Evolutionary conservation across 1,140 invertebrate genomes (phyloP), one percentile per base, ranked within the genome.

Genomic region (Dendrolimus punctatus): DNA sequence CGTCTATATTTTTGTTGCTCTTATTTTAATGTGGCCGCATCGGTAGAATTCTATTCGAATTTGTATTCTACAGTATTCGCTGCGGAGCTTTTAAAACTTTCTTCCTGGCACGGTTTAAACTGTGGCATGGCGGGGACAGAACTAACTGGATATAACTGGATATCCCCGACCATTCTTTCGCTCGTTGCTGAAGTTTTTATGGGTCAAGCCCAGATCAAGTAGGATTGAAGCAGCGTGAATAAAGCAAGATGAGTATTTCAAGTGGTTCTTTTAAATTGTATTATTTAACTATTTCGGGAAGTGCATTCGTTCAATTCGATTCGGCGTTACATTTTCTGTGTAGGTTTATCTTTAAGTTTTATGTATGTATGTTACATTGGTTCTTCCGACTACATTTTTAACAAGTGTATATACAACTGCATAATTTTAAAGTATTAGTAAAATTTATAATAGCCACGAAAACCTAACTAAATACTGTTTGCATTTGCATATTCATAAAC

Each of bases 141-240:
- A 71, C 78, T 72, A 79, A 78, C 77, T 76, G 68, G 68, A 72
- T 80, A 77, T 72, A 80, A 74, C 70, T 72, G 71, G 73, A 72
- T 74, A 74, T 71, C 66, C 63, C 63, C 64, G 66, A 73, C 71
- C 66, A 74, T 79, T 80, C 71, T 79, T 77, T 74, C 62, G 67
- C 70, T 50, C 55, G 60, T 57, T 56, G 60, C 64, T 60, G 58
- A 79, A 79, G 66, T 80, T 83, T 82, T 80, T 80, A 71, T 81
- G 64, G 80, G 78, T 84, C 78, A 84, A 81, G 68, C 75, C 71
- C 68, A 75, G 76, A 80, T 84, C 71, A 81, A 69, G 57, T 58
- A 49, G 73, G 66, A 80, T 78, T 76, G 68, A 10, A 71, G 66
- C 66, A 60, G 62, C 64, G 57, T 60, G 54, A 60, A 63, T 62